These are phyloP conservation scores for Austrolebias charrua DNA, from an alignment of 2,797 vertebrate species.

Conservation along the genomic window DNA sequence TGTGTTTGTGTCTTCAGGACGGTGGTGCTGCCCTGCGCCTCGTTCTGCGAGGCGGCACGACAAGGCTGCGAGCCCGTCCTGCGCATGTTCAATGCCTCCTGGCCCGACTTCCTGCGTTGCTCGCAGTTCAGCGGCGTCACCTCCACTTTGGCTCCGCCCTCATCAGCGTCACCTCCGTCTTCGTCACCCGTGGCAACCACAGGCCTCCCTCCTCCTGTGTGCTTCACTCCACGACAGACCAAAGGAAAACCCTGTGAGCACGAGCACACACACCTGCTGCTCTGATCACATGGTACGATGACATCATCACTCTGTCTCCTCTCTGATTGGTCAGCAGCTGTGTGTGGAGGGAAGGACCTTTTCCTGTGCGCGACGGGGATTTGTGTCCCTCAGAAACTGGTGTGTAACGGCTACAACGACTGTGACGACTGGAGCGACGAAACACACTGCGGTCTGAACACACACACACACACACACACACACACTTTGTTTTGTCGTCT, in stretches of 20 bases:
- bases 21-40: slow-evolving; percentile 85
- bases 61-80: slow-evolving; percentile 92
- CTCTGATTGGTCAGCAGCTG: slow-evolving; percentile 70
- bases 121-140: slow-evolving; percentile 83
- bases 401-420: slow-evolving; percentile 94
- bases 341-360: slow-evolving; percentile 83
- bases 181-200: not conserved
- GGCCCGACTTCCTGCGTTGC: slow-evolving; percentile 92
- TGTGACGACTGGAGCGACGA: slow-evolving; percentile 97
- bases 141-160: fast-evolving
- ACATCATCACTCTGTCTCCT: not conserved
- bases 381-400: slow-evolving; percentile 87
- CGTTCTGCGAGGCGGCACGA: slow-evolving; percentile 91
- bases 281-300: not conserved
- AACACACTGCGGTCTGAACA: slow-evolving; percentile 84
- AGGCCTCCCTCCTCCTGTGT: slow-evolving; percentile 42
- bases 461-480: slow-evolving; percentile 14
- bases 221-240: slow-evolving; percentile 85
- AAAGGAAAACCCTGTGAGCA: slow-evolving; percentile 83
- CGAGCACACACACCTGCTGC: not conserved
- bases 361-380: slow-evolving; percentile 88
- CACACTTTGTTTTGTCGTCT: not conserved
- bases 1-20: slow-evolving; percentile 63
- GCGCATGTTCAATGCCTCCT: slow-evolving; percentile 90
- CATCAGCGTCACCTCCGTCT: fast-evolving